A percentile compares a stretch with the other conserved stretches of the same genome.
These are phyloP conservation scores for Ceratina australensis DNA, from an alignment of 1,140 invertebrate genomes.

Conservation along the genomic window DNA sequence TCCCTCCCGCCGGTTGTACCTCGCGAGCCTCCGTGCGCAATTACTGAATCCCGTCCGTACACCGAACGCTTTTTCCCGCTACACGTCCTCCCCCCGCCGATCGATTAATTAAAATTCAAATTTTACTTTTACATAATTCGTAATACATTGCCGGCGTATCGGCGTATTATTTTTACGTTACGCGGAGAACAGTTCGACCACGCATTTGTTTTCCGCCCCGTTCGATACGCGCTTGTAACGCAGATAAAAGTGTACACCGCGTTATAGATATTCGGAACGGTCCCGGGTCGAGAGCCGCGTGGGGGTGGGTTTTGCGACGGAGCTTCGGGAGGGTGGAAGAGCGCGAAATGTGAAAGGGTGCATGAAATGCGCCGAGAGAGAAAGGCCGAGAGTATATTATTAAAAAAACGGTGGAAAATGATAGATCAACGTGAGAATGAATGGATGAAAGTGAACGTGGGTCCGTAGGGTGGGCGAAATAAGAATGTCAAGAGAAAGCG, in stretches of 20 bases:
- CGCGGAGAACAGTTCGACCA: constrained; percentile 15
- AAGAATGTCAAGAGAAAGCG: no score
- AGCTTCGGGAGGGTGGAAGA: neutral
- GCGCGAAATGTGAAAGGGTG: neutral
- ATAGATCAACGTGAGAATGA: no score
- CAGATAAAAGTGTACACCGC: constrained; percentile 25
- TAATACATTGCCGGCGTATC: constrained; percentile 43
- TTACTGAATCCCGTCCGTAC: constrained; percentile 36
- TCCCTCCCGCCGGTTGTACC: neutral
- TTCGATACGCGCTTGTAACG: constrained; percentile 32
- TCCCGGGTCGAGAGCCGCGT: no score
- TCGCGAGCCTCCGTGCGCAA: constrained; percentile 11
- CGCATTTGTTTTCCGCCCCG: constrained; percentile 25
- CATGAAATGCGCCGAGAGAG: neutral
- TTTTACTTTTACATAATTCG: constrained; percentile 49
- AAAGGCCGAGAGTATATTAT: neutral
- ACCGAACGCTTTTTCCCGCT: constrained; percentile 24
- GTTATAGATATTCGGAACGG: constrained; percentile 8
- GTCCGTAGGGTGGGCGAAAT: no score
- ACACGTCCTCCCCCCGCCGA: no score
- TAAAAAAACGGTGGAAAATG: no score
- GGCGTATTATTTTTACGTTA: constrained; percentile 50
- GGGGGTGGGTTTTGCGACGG: neutral
- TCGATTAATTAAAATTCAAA: constrained; percentile 53
- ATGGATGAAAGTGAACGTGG: no score